A percentile compares a stretch with the other conserved stretches of the same genome.
Evolutionary conservation across 1,140 invertebrate genomes (phyloP).

Genomic region (Anastrepha ludens): DNA sequence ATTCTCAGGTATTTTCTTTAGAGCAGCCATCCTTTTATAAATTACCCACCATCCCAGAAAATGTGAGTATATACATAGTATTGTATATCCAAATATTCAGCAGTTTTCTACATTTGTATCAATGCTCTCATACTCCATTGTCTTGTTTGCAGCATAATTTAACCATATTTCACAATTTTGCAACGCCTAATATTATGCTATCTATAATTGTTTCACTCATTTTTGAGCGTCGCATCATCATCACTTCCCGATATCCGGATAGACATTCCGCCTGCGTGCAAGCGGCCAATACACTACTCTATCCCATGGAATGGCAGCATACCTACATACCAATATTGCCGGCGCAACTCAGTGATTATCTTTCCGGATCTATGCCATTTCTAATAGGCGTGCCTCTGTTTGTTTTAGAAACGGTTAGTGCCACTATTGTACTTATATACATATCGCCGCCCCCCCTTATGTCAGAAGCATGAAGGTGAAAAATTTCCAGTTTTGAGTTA

Average conservation of each 20-base stretch:
- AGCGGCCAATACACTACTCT: constrained; percentile 91
- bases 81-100: no score
- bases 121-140: constrained; percentile 64
- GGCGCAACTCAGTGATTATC: constrained; percentile 87
- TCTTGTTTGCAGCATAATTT: constrained; percentile 86
- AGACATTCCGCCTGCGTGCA: constrained; percentile 92
- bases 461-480: no score
- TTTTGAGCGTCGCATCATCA: constrained; percentile 90
- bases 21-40: constrained; percentile 84
- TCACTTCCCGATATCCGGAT: constrained; percentile 88
- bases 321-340: constrained; percentile 95
- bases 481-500: no score
- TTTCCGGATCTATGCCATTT: constrained; percentile 94
- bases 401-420: constrained; percentile 78
- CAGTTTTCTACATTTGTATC: not conserved
- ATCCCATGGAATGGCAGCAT: constrained; percentile 97
- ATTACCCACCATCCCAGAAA: constrained; percentile 92
- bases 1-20: constrained; percentile 82
- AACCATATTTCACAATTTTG: constrained; percentile 94
- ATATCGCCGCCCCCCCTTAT: no score
- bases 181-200: constrained; percentile 92
- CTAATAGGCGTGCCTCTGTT: constrained; percentile 90
- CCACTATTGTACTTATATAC: not conserved
- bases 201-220: constrained; percentile 92
- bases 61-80: constrained; percentile 91